Conservation (phyloP, 2,113 vertebrate genomes). For the Takifugu flavidus region DNA sequence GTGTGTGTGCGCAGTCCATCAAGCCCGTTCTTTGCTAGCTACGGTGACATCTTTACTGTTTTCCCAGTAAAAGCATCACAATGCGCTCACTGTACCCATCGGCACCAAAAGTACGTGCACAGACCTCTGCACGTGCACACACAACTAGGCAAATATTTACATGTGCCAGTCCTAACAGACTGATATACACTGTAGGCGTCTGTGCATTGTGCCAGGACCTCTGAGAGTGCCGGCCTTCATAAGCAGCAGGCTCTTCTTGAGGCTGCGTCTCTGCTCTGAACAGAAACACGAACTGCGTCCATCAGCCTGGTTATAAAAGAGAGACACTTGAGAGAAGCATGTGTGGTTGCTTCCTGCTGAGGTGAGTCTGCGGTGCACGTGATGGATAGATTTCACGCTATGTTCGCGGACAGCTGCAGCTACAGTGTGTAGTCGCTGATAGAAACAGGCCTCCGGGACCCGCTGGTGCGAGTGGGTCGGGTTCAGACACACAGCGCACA, state of each 20-base stretch:
- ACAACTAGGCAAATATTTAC: constrained; percentile 33
- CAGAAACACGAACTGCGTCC: too few species aligned
- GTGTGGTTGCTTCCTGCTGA: too few species aligned
- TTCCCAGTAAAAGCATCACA: constrained; percentile 59
- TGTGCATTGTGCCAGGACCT: constrained; percentile 45
- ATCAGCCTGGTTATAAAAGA: too few species aligned
- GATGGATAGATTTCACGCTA: constrained; percentile 3
- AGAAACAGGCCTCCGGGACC: constrained; percentile 58
- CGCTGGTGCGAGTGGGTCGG: constrained; percentile 53
- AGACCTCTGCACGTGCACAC: constrained; percentile 19
- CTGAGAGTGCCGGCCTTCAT: constrained; percentile 35
- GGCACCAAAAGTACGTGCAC: constrained; percentile 29
- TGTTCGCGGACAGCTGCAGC: constrained; percentile 62
- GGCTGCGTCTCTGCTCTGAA: not conserved
- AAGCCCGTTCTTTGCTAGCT: constrained; percentile 54
- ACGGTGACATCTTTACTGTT: constrained; percentile 68
- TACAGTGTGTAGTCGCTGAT: constrained; percentile 33
- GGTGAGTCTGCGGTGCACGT: not conserved
- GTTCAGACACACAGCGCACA: constrained; percentile 53
- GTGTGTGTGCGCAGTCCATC: constrained; percentile 49
- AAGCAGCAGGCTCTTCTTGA: constrained; percentile 36
- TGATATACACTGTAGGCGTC: constrained; percentile 18
- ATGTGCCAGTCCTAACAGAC: constrained; percentile 32
- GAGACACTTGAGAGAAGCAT: too few species aligned
- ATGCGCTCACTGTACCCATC: constrained; percentile 62